Evolutionary conservation across 1,140 invertebrate species (phyloP).

Genomic region (Monochamus saltuarius): DNA sequence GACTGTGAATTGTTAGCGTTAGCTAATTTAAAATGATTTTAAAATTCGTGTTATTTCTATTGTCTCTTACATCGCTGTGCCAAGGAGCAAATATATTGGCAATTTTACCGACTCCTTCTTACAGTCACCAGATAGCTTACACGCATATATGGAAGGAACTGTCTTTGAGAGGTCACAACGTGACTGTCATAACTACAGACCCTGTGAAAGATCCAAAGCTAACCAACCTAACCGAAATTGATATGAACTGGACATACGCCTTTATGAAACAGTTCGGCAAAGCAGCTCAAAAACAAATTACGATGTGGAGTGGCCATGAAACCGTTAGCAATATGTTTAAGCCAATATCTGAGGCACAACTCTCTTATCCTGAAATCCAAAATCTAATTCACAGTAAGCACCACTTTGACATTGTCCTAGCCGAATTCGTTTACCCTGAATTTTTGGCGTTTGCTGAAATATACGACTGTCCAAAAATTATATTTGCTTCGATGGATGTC

Average conservation of each 20-base stretch:
- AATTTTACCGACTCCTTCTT: constrained; percentile 53
- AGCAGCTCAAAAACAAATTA: too few species aligned
- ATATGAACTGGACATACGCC: background rate
- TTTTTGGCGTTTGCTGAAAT: constrained; percentile 37
- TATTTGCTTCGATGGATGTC: constrained; percentile 36
- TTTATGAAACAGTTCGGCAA: too few species aligned
- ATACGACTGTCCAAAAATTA: constrained; percentile 45
- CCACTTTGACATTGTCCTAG: background rate
- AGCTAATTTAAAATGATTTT: too few species aligned
- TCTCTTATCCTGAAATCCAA: constrained; percentile 18
- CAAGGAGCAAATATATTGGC: constrained; percentile 57
- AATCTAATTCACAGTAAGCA: background rate
- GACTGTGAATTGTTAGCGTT: too few species aligned
- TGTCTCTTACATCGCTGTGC: too few species aligned
- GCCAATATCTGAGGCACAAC: background rate
- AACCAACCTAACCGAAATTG: background rate
- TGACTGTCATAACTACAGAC: constrained; percentile 28
- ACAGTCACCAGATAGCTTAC: constrained; percentile 60
- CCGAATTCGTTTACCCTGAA: constrained; percentile 26
- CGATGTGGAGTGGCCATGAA: background rate
- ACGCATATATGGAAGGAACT: constrained; percentile 41
- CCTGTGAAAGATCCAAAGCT: constrained; percentile 13
- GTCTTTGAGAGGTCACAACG: constrained; percentile 25
- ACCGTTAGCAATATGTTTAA: background rate
- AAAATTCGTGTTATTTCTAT: too few species aligned